A percentile compares a stretch with the other conserved stretches of the same genome.
Evolutionary conservation across 1,140 invertebrate genomes (phyloP).

Genomic region (Trichogramma pretiosum): DNA sequence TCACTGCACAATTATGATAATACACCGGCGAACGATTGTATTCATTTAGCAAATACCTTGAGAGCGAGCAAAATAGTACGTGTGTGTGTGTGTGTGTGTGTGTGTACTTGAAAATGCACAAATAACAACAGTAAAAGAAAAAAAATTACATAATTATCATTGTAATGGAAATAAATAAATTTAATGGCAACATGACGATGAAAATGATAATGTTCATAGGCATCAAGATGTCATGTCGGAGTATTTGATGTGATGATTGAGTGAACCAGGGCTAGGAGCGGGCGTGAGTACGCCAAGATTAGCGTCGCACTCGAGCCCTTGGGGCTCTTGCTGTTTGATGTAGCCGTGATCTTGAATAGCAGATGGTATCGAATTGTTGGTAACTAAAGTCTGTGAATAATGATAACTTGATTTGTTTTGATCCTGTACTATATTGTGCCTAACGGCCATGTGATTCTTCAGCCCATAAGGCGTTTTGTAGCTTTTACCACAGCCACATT

Average conservation of each 20-base stretch:
- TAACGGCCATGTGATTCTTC: slow-evolving; percentile 57
- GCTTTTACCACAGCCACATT: slow-evolving; percentile 74
- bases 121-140: too few relatives aligned
- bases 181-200: neutral
- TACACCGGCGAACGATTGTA: too few relatives aligned
- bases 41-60: too few relatives aligned
- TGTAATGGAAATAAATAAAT: too few relatives aligned
- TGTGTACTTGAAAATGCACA: too few relatives aligned
- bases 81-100: too few relatives aligned
- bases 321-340: slow-evolving; percentile 27
- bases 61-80: too few relatives aligned
- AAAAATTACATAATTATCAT: too few relatives aligned
- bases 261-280: slow-evolving; percentile 41
- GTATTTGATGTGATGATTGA: slow-evolving; percentile 13
- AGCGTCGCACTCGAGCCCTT: slow-evolving; percentile 22
- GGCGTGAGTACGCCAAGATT: slow-evolving; percentile 48
- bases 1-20: too few relatives aligned
- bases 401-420: slow-evolving; percentile 16
- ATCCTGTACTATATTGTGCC: slow-evolving; percentile 45
- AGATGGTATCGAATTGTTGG: neutral
- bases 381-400: slow-evolving; percentile 14
- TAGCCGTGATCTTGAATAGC: slow-evolving; percentile 38
- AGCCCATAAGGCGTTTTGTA: slow-evolving; percentile 70
- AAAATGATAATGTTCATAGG: neutral
- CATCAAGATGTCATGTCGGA: slow-evolving; percentile 21